Evolutionary conservation across 2,113 vertebrate genomes (phyloP).

Genomic region (Odobenus rosmarus): DNA sequence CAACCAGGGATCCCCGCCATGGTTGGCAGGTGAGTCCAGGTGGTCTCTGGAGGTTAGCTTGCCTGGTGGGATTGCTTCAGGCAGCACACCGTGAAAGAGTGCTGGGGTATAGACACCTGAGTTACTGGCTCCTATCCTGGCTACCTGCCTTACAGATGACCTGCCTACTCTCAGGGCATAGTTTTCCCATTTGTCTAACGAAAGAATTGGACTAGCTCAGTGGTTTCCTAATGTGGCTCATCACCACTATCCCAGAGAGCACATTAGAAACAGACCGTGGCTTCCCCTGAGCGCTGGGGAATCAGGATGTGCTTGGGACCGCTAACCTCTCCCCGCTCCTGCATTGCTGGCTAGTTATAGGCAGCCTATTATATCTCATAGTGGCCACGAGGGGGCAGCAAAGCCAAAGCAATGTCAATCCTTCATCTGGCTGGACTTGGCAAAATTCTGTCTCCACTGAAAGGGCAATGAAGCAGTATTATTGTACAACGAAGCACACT

Average conservation of each 20-base stretch:
- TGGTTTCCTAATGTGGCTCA: neutral
- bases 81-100: neutral
- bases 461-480: neutral
- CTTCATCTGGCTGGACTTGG: fast-evolving
- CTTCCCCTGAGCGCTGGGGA: neutral
- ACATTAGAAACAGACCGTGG: neutral
- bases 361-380: fast-evolving
- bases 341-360: too few species aligned
- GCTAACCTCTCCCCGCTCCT: neutral
- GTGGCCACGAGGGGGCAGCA: constrained; percentile 77
- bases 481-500: neutral
- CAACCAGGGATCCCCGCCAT: neutral
- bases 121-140: neutral
- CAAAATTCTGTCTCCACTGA: neutral
- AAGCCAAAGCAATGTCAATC: constrained; percentile 55
- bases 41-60: neutral
- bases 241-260: neutral
- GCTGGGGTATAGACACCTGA: neutral
- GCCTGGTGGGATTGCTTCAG: neutral
- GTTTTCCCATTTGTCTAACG: neutral
- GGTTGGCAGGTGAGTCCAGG: neutral
- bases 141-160: neutral
- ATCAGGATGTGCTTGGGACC: neutral
- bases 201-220: neutral
- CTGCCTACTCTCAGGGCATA: neutral